phyloP scores from a whole-genome alignment of 2,888 invertebrate species.

The Ommatoiulus sabulosus region DNA sequence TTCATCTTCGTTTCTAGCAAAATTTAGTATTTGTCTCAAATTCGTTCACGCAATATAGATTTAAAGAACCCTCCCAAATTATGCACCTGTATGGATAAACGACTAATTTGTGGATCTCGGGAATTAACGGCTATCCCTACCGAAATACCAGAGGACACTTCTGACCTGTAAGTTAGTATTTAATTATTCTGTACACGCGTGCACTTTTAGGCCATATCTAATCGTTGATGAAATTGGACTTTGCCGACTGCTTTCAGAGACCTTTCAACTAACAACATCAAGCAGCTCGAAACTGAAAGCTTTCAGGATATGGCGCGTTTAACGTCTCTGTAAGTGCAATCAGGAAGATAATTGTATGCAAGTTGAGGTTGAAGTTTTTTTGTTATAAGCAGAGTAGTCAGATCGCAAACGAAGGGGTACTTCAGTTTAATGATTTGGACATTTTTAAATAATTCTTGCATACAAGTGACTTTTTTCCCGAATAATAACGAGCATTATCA shows the following conservation, averaged over 20 bases:
- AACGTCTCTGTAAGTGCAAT: constrained; percentile 51
- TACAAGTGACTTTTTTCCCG: too few species aligned
- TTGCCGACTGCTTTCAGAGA: constrained; percentile 42
- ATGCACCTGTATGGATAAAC: constrained; percentile 52
- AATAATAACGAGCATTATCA: too few species aligned
- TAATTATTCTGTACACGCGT: background rate
- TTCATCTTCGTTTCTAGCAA: too few species aligned
- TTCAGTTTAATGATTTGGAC: too few species aligned
- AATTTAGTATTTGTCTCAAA: background rate
- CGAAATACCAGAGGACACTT: background rate
- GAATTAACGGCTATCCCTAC: constrained; percentile 35
- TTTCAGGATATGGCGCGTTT: constrained; percentile 3
- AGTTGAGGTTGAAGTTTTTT: too few species aligned
- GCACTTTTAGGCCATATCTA: background rate
- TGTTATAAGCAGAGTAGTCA: too few species aligned
- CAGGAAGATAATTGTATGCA: background rate
- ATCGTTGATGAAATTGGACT: background rate
- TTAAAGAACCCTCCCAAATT: constrained; percentile 10
- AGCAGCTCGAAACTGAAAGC: background rate
- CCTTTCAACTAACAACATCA: constrained; percentile 52
- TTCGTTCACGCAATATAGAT: constrained; percentile 25
- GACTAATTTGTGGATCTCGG: constrained; percentile 52
- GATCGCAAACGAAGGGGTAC: too few species aligned
- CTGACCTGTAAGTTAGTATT: constrained; percentile 52
- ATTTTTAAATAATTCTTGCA: too few species aligned